Conservation (phyloP, 2,797 vertebrate species). For the Sebastolobus altivelis region DNA sequence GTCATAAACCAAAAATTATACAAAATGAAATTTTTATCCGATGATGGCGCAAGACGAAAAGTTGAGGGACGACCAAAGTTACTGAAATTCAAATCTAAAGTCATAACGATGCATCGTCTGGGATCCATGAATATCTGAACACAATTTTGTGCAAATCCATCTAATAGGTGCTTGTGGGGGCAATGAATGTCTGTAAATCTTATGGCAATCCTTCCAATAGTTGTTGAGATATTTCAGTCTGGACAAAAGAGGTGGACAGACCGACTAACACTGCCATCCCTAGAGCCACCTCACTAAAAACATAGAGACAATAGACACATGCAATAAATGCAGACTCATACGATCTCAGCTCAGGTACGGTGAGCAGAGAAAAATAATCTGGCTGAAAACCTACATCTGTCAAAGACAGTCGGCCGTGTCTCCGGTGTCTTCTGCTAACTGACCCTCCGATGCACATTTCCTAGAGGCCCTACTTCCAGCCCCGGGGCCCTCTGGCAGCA, state of each 20-base stretch:
- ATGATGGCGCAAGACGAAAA: not conserved
- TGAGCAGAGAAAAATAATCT: constrained; percentile 22
- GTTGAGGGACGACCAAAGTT: not conserved
- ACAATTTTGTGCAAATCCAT: not conserved
- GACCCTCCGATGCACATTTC: constrained; percentile 40
- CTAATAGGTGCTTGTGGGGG: too few relatives aligned
- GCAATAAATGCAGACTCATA: not conserved
- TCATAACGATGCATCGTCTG: not conserved
- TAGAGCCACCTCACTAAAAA: not conserved
- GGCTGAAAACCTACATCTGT: constrained; percentile 39
- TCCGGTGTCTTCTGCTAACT: constrained; percentile 22
- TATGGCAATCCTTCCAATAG: not conserved
- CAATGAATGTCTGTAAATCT: not conserved
- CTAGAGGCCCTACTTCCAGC: constrained; percentile 25
- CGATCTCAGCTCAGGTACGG: not conserved
- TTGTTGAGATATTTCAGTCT: constrained; percentile 1
- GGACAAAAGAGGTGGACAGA: not conserved
- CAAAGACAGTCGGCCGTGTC: constrained; percentile 20
- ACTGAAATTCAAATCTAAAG: not conserved
- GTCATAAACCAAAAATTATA: not conserved
- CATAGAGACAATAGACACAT: not conserved
- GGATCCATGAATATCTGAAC: not conserved
- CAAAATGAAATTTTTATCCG: not conserved
- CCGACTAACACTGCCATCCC: not conserved
- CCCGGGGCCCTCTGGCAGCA: constrained; percentile 50